Conservation (phyloP, 2,888 invertebrate species). For the Slavum lentiscoides region DNA sequence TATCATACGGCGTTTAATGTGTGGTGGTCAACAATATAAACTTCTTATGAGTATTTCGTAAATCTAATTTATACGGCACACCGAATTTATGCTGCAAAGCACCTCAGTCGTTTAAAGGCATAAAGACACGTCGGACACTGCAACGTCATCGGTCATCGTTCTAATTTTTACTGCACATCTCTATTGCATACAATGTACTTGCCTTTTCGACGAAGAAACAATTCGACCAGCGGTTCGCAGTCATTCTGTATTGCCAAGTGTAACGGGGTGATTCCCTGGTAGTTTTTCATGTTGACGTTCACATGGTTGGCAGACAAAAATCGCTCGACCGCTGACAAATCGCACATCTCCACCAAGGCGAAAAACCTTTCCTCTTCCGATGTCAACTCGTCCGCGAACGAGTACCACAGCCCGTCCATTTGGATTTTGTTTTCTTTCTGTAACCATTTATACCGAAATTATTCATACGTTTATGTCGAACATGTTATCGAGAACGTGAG, state of each 20-base stretch:
- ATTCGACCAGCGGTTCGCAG: slow-evolving; percentile 22
- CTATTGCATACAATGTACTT: neutral
- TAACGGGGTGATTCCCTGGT: slow-evolving; percentile 24
- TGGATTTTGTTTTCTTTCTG: slow-evolving; percentile 5
- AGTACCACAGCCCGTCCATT: neutral
- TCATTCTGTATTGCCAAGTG: slow-evolving; percentile 25
- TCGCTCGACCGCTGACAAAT: neutral
- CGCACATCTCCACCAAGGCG: slow-evolving; percentile 1
- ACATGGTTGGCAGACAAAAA: neutral
- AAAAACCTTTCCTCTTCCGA: slow-evolving; percentile 9
- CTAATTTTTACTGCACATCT: too few relatives aligned
- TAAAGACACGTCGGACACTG: too few relatives aligned
- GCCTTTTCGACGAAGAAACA: slow-evolving; percentile 24
- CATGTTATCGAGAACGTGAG: too few relatives aligned
- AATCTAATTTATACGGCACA: too few relatives aligned
- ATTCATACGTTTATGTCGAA: too few relatives aligned
- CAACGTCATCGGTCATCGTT: too few relatives aligned
- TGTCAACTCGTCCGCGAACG: slow-evolving; percentile 18
- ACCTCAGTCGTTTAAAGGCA: too few relatives aligned
- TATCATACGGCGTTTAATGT: too few relatives aligned
- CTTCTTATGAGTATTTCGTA: too few relatives aligned
- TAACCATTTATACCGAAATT: too few relatives aligned
- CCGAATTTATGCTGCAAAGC: too few relatives aligned
- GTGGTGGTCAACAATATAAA: too few relatives aligned
- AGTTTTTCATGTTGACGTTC: slow-evolving; percentile 27